Percentiles rank a stretch among this genome's conserved stretches.
These are phyloP conservation scores for Tenualosa thibaudeaui DNA, from an alignment of 2,797 vertebrate genomes.

Conservation along the genomic window DNA sequence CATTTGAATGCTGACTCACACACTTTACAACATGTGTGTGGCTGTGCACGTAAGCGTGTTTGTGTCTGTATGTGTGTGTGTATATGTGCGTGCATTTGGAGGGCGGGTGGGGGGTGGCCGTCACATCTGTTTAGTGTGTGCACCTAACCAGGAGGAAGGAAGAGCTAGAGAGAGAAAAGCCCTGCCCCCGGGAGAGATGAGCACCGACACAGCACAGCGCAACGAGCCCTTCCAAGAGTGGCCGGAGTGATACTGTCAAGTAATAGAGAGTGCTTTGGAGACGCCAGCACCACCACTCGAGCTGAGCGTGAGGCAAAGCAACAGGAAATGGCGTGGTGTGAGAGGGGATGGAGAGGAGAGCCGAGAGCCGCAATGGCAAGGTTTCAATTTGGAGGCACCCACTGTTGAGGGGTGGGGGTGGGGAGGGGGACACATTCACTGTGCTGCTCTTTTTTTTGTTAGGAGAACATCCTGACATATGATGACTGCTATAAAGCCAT, in stretches of 20 bases:
- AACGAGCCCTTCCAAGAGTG: background rate
- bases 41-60: background rate
- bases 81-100: too few relatives aligned
- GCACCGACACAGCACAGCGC: background rate
- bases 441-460: too few relatives aligned
- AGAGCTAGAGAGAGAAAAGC: background rate
- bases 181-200: background rate
- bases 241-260: background rate
- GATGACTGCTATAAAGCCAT: background rate
- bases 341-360: background rate
- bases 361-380: background rate
- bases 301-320: background rate
- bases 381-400: background rate
- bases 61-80: background rate
- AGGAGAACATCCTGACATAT: background rate
- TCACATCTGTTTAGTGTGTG: too few relatives aligned
- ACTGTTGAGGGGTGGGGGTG: background rate
- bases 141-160: background rate
- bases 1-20: background rate
- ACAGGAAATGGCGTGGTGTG: background rate
- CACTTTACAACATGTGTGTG: background rate
- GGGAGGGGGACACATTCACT: too few relatives aligned
- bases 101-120: too few relatives aligned
- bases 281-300: background rate
- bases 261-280: background rate